Percentiles rank a stretch among this genome's conserved stretches.
Evolutionary conservation across 92 coral and sea anemone species (phyloP).

Genomic region (Zoanthus sociatus): DNA sequence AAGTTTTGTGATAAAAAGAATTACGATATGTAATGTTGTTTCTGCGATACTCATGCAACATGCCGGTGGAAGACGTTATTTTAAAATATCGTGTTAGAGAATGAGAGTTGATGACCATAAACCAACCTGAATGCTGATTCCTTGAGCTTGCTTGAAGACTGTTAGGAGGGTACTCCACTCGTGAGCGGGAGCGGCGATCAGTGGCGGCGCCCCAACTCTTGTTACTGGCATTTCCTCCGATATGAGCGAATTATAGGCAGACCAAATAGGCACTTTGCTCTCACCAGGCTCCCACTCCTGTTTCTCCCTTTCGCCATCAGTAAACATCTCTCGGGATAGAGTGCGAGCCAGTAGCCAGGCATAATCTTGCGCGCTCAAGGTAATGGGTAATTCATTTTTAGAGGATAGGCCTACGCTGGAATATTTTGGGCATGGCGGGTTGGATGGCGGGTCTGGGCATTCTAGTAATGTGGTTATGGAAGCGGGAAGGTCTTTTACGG

Average conservation of each 20-base stretch:
- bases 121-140: constrained; percentile 52
- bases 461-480: constrained; percentile 48
- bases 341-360: constrained; percentile 71
- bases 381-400: constrained; percentile 28
- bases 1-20: too few species aligned
- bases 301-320: constrained; percentile 12
- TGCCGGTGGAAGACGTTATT: background rate
- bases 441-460: constrained; percentile 56
- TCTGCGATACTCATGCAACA: background rate
- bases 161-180: constrained; percentile 72
- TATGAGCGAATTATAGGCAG: constrained; percentile 69
- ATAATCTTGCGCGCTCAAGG: constrained; percentile 57
- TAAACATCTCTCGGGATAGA: constrained; percentile 46
- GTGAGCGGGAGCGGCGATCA: constrained; percentile 74
- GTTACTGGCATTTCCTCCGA: constrained; percentile 54
- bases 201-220: constrained; percentile 60
- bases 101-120: constrained; percentile 31
- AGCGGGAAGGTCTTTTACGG: constrained; percentile 49
- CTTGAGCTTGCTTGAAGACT: constrained; percentile 69
- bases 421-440: constrained; percentile 59
- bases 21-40: too few species aligned
- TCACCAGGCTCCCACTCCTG: constrained; percentile 51
- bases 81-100: background rate
- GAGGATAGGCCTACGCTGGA: constrained; percentile 39
- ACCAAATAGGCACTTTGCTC: constrained; percentile 75